Percentiles rank a stretch among this genome's conserved stretches.
Conservation (phyloP, 2,797 vertebrate species). For the Menidia menidia region DNA sequence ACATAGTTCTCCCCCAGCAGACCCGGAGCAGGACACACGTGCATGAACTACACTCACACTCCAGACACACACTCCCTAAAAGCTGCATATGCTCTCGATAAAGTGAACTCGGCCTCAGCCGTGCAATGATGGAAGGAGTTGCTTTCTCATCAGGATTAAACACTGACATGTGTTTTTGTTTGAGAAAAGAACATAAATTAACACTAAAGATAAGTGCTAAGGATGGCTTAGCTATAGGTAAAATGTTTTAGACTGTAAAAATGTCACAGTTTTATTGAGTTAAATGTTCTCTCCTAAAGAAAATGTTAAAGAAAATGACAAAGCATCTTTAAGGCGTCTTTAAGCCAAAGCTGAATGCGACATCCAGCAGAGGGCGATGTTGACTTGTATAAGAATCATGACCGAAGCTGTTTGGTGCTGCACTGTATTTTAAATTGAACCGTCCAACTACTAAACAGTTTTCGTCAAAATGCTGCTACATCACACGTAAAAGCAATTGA, state of each 20-base stretch:
- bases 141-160: too few relatives aligned
- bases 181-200: too few relatives aligned
- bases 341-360: not conserved
- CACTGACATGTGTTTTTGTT: not conserved
- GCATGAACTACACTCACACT: not conserved
- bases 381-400: not conserved
- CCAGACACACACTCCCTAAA: too few relatives aligned
- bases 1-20: slow-evolving; percentile 9
- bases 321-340: not conserved
- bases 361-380: slow-evolving; percentile 21
- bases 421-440: not conserved
- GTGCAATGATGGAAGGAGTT: too few relatives aligned
- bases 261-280: too few relatives aligned
- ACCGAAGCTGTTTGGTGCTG: not conserved
- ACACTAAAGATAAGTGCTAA: too few relatives aligned
- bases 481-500: too few relatives aligned
- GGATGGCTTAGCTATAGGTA: too few relatives aligned
- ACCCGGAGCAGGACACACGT: not conserved
- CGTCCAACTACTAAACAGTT: not conserved
- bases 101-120: too few relatives aligned
- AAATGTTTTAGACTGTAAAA: too few relatives aligned
- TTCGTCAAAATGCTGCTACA: too few relatives aligned
- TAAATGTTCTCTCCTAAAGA: too few relatives aligned
- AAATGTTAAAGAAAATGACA: not conserved
- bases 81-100: not conserved